Percentiles rank a stretch among this genome's conserved stretches.
phyloP scores from a whole-genome alignment of 2,797 vertebrate genomes.

The Malurus splendens region DNA sequence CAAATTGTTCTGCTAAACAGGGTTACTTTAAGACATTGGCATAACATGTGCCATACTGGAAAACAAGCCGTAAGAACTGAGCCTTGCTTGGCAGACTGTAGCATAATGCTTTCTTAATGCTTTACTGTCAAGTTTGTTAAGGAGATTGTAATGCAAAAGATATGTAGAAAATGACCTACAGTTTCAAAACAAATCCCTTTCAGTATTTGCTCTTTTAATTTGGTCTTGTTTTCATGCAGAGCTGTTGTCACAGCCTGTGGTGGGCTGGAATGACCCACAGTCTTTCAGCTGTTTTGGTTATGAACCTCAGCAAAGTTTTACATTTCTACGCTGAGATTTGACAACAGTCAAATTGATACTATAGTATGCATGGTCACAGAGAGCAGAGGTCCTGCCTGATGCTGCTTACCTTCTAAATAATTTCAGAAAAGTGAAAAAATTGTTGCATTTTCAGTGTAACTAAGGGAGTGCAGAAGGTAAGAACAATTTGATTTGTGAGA shows the following conservation, averaged over 20 bases:
- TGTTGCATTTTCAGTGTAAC: neutral
- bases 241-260: neutral
- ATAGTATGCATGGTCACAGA: neutral
- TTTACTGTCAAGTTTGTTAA: neutral
- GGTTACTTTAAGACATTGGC: neutral
- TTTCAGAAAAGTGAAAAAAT: neutral
- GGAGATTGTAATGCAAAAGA: neutral
- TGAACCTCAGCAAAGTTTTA: neutral
- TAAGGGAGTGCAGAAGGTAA: neutral
- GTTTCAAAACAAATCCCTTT: neutral
- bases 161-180: fast-evolving
- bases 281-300: neutral
- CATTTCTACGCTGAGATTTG: neutral
- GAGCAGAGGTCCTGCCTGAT: neutral
- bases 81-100: neutral
- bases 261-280: neutral
- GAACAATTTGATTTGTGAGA: neutral
- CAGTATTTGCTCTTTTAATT: neutral
- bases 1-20: neutral
- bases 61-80: neutral
- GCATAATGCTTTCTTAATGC: neutral
- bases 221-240: neutral
- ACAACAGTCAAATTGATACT: neutral
- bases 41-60: neutral
- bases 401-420: neutral